phyloP scores from a whole-genome alignment of 2,797 vertebrate genomes.

The Intellagama lesueurii region DNA sequence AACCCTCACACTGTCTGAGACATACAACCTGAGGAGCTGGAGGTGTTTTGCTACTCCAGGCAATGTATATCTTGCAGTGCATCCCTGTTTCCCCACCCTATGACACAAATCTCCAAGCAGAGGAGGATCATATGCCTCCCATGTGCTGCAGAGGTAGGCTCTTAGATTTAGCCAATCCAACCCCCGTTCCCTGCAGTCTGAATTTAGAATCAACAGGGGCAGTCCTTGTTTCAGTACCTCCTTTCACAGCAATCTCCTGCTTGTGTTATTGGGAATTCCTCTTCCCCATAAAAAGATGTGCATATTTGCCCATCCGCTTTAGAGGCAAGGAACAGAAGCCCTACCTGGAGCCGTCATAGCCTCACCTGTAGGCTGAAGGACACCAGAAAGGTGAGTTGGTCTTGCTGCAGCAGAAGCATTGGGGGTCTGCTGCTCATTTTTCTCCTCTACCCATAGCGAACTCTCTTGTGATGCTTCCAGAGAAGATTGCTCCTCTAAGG shows the following conservation, averaged over 20 bases:
- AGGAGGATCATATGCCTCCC: not conserved
- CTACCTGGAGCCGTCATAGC: not conserved
- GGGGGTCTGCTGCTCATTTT: conserved; percentile 16
- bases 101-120: not conserved
- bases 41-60: not conserved
- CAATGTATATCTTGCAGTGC: not conserved
- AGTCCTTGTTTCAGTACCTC: not conserved
- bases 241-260: not conserved
- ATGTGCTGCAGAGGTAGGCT: not conserved
- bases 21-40: not conserved
- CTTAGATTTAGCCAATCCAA: not conserved
- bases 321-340: not conserved
- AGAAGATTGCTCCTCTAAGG: not conserved
- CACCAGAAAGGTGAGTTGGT: not conserved
- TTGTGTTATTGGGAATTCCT: no score
- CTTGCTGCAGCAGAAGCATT: conserved; percentile 3
- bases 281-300: not conserved
- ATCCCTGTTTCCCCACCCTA: not conserved
- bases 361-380: conserved; percentile 64
- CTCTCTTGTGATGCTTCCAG: not conserved
- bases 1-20: not conserved
- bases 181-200: not conserved
- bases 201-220: not conserved
- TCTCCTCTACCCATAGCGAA: accelerated
- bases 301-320: not conserved